Evolutionary conservation across 1,140 invertebrate genomes (phyloP).

Genomic region (Sycobia sp.): DNA sequence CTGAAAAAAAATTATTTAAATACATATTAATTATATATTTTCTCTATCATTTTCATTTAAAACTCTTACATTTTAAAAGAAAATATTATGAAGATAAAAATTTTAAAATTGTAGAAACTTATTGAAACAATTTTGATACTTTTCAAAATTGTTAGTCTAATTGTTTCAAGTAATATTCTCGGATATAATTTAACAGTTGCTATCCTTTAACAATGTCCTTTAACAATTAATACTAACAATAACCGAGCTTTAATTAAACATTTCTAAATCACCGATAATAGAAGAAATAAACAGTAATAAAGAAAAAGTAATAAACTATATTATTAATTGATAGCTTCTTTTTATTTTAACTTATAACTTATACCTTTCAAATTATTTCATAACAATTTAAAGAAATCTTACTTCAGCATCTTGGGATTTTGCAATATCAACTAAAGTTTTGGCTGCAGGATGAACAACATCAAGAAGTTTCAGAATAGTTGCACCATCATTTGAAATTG

Average conservation of each 20-base stretch:
- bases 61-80: not conserved
- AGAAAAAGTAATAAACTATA: no score
- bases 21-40: not conserved
- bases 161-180: slow-evolving; percentile 43
- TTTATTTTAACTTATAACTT: no score
- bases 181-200: slow-evolving; percentile 28
- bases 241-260: slow-evolving; percentile 12
- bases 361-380: no score
- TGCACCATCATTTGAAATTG: slow-evolving; percentile 99
- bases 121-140: slow-evolving; percentile 45
- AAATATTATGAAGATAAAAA: slow-evolving; percentile 8
- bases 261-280: no score
- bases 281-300: no score
- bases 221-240: not conserved
- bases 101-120: slow-evolving; percentile 42
- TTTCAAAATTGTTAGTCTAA: slow-evolving; percentile 47
- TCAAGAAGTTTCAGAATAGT: slow-evolving; percentile 98
- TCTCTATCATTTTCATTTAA: not conserved
- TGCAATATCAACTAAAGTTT: slow-evolving; percentile 97
- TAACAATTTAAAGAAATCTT: no score
- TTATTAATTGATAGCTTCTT: no score
- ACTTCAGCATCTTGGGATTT: slow-evolving; percentile 99
- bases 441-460: slow-evolving; percentile 97
- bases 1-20: slow-evolving; percentile 59
- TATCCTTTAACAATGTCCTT: slow-evolving; percentile 11